Conservation (phyloP, 2,888 invertebrate species). For the Agrotis segetum region DNA sequence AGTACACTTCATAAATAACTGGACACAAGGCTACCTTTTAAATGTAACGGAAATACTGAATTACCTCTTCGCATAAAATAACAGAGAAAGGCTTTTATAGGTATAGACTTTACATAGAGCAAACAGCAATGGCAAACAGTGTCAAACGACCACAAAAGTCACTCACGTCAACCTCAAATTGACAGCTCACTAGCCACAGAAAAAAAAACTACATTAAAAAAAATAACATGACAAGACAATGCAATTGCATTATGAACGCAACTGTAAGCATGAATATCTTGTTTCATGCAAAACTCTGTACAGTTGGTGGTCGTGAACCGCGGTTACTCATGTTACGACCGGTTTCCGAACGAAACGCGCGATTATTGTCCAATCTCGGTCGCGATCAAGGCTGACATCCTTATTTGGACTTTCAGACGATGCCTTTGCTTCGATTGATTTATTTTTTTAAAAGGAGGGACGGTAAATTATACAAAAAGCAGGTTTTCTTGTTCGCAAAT, state of each 20-base stretch:
- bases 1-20: slow-evolving; percentile 69
- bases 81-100: not conserved
- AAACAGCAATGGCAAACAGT: slow-evolving; percentile 8
- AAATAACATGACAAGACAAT: slow-evolving; percentile 62
- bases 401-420: slow-evolving; percentile 70
- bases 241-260: slow-evolving; percentile 73
- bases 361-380: slow-evolving; percentile 71
- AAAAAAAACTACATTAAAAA: slow-evolving; percentile 22
- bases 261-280: slow-evolving; percentile 75
- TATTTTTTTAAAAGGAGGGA: slow-evolving; percentile 51
- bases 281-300: slow-evolving; percentile 83
- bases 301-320: slow-evolving; percentile 70
- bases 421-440: slow-evolving; percentile 56
- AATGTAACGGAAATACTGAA: slow-evolving; percentile 19
- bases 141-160: slow-evolving; percentile 25
- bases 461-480: slow-evolving; percentile 53
- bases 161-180: slow-evolving; percentile 28
- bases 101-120: not conserved
- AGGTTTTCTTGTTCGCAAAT: slow-evolving; percentile 55
- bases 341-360: slow-evolving; percentile 76
- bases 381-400: slow-evolving; percentile 71
- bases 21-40: slow-evolving; percentile 13
- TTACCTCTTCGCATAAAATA: not conserved
- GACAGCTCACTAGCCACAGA: slow-evolving; percentile 47
- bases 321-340: slow-evolving; percentile 79